Evolutionary conservation across 2,113 vertebrate species (phyloP).

Genomic region (Corynorhinus townsendii): DNA sequence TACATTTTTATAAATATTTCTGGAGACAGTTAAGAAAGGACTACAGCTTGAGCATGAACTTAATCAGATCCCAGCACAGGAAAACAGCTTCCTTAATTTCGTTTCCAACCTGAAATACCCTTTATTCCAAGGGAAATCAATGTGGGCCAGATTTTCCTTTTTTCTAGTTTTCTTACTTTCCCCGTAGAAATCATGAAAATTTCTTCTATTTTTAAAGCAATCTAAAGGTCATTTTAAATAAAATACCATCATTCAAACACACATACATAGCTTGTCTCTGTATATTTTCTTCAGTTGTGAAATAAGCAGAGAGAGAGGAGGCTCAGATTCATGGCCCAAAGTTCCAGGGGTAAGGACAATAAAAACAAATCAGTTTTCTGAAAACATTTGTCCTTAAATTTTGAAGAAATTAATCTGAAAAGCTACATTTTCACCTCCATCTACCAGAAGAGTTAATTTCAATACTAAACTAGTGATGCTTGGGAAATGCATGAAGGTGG

Average conservation of each 20-base stretch:
- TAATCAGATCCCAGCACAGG: background rate
- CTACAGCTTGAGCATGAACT: background rate
- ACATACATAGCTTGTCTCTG: background rate
- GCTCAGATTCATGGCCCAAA: background rate
- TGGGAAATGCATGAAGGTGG: background rate
- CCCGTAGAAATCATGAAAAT: background rate
- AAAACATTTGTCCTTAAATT: background rate
- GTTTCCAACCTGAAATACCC: background rate
- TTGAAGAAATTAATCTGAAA: background rate
- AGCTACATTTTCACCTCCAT: background rate
- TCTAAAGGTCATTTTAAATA: background rate
- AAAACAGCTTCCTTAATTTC: constrained; percentile 17
- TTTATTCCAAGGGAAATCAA: background rate
- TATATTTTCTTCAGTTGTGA: background rate
- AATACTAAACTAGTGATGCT: background rate
- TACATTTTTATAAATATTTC: background rate
- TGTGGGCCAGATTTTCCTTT: background rate
- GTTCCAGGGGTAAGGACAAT: background rate
- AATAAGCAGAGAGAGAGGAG: background rate
- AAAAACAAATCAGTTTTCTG: background rate
- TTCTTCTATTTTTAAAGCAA: background rate
- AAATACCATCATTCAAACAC: background rate
- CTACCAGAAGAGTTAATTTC: background rate
- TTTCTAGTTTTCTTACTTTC: background rate
- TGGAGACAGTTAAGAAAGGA: background rate